Evolutionary conservation across 1,140 invertebrate species (phyloP), one percentile per base, ranked within the genome.

Genomic region (Euschistus heros): DNA sequence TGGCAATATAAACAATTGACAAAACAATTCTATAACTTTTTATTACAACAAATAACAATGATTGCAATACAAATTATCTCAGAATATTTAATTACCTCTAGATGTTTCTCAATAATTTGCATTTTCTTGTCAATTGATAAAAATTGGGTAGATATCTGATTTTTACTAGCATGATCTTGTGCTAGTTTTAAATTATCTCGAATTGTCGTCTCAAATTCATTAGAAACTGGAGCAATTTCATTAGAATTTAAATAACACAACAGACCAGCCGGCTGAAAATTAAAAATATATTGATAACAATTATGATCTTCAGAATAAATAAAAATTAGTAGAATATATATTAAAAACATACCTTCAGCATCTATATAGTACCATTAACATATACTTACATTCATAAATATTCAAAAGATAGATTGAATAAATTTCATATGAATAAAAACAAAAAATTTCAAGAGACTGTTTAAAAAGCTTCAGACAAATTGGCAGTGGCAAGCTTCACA

Each of bases 151-250:
- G 84, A 84, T 60, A 80, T 80, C 69, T 79, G 82, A 65, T 80
- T 80, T 70, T 77, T 84, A 69, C 80, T 83, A 44, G 82, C 83
- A 75, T 88, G 82, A 74, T 92, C 91, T 75, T 89, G 87, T 64
- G 95, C 96, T 68, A 98, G 84, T 76, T 95, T 92, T 67, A 99
- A 80, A 81, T 98, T 99, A 77, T 98, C 94, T 66, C 97, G 79
- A 66, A 88, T 84, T 72, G 92, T 86, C 66, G 83, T 80, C 70
- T 92, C 89, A 68, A 87, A 84, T 68, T 87, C 83, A 69, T 80
- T 77, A 68, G 85, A 85, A 20, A 86, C 82, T 0, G 94, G 93
- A 0, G 94, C 88, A 65, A 85, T 81, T 68, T 97, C 95, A 59
- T 83, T 80, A 0, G 91, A 94, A 70, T 97, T 92, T 57, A 99